Conservation (phyloP, 2,888 invertebrate genomes). For the Autographa pulchrina region DNA sequence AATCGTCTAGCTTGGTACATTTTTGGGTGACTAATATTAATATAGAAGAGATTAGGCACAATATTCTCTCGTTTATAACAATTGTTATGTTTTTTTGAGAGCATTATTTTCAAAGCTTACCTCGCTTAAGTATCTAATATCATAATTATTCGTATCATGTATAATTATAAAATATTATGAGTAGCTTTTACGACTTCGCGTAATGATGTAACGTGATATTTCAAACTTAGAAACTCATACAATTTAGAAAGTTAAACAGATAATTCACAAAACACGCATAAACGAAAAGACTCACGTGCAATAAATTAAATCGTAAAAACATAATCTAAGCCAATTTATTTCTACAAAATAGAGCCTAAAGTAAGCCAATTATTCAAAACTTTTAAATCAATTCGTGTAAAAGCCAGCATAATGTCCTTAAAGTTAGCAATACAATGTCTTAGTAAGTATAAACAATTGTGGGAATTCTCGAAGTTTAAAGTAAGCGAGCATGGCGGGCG, state of each 20-base stretch:
- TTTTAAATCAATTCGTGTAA: conserved; percentile 6
- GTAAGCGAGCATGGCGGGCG: conserved; percentile 42
- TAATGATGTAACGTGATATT: no score
- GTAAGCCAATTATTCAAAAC: conserved; percentile 1
- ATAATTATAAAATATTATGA: neutral
- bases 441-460: conserved; percentile 41
- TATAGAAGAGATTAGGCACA: neutral
- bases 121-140: neutral
- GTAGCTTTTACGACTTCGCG: no score
- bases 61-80: neutral
- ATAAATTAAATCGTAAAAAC: neutral
- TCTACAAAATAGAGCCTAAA: neutral
- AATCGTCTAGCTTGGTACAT: neutral
- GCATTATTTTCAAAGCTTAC: neutral
- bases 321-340: conserved; percentile 4
- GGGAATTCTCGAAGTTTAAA: conserved; percentile 43
- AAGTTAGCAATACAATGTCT: conserved; percentile 1
- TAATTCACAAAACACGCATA: neutral
- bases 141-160: neutral
- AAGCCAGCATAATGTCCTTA: conserved; percentile 1
- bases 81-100: neutral
- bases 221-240: no score
- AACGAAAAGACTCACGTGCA: neutral
- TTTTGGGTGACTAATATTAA: conserved; percentile 1
- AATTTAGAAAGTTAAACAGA: neutral